These are phyloP conservation scores for Tetramorium parvispinum DNA, from an alignment of 1,140 invertebrate genomes.

Conservation along the genomic window DNA sequence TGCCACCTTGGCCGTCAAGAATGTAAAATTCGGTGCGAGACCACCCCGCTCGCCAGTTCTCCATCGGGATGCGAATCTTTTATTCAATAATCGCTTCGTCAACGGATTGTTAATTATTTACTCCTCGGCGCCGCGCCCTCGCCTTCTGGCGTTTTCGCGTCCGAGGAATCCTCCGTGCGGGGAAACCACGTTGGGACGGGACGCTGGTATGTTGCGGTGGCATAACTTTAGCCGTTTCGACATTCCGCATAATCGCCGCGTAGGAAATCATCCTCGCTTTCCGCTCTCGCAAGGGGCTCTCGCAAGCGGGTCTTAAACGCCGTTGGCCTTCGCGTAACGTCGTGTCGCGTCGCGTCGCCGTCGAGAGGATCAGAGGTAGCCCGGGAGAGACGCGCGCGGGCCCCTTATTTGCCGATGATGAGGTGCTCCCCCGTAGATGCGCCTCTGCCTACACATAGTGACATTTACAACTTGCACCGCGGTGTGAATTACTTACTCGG, in stretches of 20 bases:
- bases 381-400: not conserved
- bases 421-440: not conserved
- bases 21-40: not conserved
- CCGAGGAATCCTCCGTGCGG: not conserved
- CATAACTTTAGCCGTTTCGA: conserved; percentile 19
- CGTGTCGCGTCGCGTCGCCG: not conserved
- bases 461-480: conserved; percentile 50
- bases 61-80: not conserved
- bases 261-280: conserved; percentile 34
- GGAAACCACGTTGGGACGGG: not conserved
- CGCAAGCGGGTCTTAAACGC: conserved; percentile 19
- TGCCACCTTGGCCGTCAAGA: not conserved
- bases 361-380: conserved; percentile 9
- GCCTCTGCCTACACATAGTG: not conserved
- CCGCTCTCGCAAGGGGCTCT: conserved; percentile 15
- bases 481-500: conserved; percentile 40
- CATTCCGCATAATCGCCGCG: conserved; percentile 43
- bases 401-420: conserved; percentile 11
- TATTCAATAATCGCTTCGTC: not conserved
- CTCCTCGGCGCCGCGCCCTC: not conserved
- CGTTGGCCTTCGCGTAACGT: conserved; percentile 25
- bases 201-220: not conserved
- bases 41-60: not conserved
- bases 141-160: not conserved
- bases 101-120: not conserved